phyloP scores from a whole-genome alignment of 2,113 vertebrate genomes.

The Pleuronectes platessa region DNA sequence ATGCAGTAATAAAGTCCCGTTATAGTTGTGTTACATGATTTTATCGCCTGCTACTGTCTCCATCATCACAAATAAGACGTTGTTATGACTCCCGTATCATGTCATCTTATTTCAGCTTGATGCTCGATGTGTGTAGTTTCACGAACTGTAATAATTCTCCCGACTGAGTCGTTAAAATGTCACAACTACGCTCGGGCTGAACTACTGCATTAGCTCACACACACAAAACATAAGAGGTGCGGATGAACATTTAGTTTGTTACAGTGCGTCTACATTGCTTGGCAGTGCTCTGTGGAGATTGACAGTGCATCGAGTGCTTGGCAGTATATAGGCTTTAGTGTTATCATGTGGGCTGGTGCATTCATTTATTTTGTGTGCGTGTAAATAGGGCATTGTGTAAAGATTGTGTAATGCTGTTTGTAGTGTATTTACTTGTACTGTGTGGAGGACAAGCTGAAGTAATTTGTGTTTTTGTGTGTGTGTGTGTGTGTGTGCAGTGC shows the following conservation, averaged over 20 bases:
- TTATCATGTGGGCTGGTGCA: conserved; percentile 63
- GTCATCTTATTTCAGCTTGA: conserved; percentile 27
- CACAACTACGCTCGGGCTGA: conserved; percentile 50
- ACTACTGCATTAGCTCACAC: conserved; percentile 46
- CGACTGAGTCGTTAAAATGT: conserved; percentile 48
- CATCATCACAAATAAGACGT: conserved; percentile 24
- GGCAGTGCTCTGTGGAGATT: conserved; percentile 65
- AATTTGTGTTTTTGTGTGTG: conserved; percentile 25
- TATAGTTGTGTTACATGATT: conserved; percentile 31
- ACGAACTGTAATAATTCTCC: conserved; percentile 25
- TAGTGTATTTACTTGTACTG: conserved; percentile 68
- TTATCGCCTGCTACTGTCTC: conserved; percentile 28
- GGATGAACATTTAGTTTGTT: conserved; percentile 50
- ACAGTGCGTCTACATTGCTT: conserved; percentile 60
- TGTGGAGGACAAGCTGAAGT: conserved; percentile 26
- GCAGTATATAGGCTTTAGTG: conserved; percentile 77
- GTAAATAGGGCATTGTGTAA: conserved; percentile 50
- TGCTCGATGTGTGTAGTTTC: conserved; percentile 36
- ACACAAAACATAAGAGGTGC: conserved; percentile 37
- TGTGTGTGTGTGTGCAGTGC: conserved; percentile 53
- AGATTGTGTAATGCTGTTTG: conserved; percentile 57
- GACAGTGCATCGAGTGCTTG: conserved; percentile 69
- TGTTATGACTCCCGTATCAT: conserved; percentile 26
- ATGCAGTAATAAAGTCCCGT: conserved; percentile 42
- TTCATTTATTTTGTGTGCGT: conserved; percentile 41